Evolutionary conservation across 1,140 invertebrate species (phyloP).

Genomic region (Pararge aegeria): DNA sequence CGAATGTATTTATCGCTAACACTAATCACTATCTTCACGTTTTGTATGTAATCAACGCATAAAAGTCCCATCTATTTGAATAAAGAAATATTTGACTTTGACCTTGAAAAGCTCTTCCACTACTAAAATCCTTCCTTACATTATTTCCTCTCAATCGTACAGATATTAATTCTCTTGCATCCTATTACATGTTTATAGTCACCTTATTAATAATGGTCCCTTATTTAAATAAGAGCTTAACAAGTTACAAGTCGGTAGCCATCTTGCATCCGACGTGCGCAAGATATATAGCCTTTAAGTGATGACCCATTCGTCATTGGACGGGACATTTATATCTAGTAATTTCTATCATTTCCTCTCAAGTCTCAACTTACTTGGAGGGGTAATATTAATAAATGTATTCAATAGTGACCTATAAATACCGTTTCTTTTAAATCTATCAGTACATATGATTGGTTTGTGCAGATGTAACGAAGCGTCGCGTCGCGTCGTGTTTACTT

Average conservation of each 20-base stretch:
- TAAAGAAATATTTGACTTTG: too few relatives aligned
- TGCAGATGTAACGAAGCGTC: background rate
- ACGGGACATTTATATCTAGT: constrained; percentile 8
- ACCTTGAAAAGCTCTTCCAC: too few relatives aligned
- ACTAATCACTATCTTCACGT: too few relatives aligned
- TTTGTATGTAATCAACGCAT: too few relatives aligned
- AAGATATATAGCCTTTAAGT: constrained; percentile 10
- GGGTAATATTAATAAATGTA: background rate
- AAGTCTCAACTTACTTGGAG: background rate
- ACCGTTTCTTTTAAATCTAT: constrained; percentile 2
- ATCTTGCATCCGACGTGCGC: constrained; percentile 1
- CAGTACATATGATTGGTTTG: background rate
- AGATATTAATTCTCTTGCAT: background rate
- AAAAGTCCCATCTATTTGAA: too few relatives aligned
- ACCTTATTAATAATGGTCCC: background rate
- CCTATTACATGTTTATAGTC: background rate
- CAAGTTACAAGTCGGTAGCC: background rate
- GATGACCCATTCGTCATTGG: constrained; percentile 6
- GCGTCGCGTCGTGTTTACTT: too few relatives aligned
- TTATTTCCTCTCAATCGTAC: too few relatives aligned
- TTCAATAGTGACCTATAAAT: constrained; percentile 3
- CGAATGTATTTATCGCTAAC: too few relatives aligned
- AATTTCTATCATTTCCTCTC: constrained; percentile 12
- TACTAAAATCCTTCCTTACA: too few relatives aligned
- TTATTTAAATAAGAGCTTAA: constrained; percentile 4